phyloP scores from a whole-genome alignment of 2,797 vertebrate species.

The Lemur catta region DNA sequence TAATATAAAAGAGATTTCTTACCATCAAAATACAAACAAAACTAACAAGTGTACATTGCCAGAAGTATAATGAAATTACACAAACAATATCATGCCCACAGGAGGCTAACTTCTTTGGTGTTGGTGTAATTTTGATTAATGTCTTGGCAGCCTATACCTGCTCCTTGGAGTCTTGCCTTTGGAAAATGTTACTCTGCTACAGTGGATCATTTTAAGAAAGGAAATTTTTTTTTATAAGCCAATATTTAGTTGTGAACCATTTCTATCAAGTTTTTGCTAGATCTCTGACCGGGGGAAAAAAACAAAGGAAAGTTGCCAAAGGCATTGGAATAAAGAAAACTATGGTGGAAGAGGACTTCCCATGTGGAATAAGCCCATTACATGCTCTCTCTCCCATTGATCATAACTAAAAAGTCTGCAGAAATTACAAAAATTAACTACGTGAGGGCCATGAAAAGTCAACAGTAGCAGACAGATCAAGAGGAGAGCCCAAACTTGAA shows the following conservation, averaged over 20 bases:
- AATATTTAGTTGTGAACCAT: slow-evolving; percentile 54
- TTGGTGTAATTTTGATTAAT: slow-evolving; percentile 69
- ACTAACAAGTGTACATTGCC: slow-evolving; percentile 48
- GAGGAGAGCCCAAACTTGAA: neutral
- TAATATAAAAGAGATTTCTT: slow-evolving; percentile 51
- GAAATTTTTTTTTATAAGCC: slow-evolving; percentile 46
- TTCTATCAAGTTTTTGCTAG: slow-evolving; percentile 30
- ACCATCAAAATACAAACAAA: slow-evolving; percentile 45
- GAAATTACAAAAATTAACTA: neutral
- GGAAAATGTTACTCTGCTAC: slow-evolving; percentile 44
- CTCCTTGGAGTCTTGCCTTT: slow-evolving; percentile 62
- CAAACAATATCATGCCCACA: slow-evolving; percentile 34
- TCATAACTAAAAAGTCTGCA: neutral
- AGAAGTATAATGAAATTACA: slow-evolving; percentile 72
- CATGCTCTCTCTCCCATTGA: neutral
- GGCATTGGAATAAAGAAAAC: neutral
- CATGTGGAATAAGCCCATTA: too few relatives aligned
- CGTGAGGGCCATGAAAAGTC: neutral
- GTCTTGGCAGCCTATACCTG: neutral
- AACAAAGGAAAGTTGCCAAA: neutral
- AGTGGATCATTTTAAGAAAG: slow-evolving; percentile 58
- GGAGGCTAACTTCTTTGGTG: slow-evolving; percentile 67
- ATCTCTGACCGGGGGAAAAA: neutral
- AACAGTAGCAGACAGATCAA: neutral
- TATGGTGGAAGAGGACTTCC: neutral